A percentile compares a stretch with the other conserved stretches of the same genome.
These are phyloP conservation scores for Platyura marginata DNA, from an alignment of 1,140 invertebrate genomes.

Conservation along the genomic window DNA sequence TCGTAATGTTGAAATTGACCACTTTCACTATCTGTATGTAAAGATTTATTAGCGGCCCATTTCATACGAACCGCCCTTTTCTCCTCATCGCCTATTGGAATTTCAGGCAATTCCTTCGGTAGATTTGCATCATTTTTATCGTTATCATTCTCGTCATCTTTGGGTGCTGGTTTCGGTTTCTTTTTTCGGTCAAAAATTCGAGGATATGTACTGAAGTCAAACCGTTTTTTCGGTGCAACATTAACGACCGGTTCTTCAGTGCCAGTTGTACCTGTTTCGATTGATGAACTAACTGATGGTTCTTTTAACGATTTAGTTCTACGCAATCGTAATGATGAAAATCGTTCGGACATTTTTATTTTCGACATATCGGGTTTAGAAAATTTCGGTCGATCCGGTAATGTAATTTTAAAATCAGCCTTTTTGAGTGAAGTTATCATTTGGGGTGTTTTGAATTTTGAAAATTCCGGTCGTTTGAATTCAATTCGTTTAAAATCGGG, in stretches of 20 bases:
- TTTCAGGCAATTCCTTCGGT: slow-evolving; percentile 11
- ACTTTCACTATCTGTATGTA: no score
- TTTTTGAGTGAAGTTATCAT: slow-evolving; percentile 19
- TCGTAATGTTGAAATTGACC: no score
- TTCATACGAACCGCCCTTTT: slow-evolving; percentile 27
- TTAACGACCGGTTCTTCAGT: slow-evolving; percentile 29
- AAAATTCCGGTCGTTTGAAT: no score
- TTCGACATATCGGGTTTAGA: slow-evolving; percentile 33
- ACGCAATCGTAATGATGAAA: slow-evolving; percentile 7
- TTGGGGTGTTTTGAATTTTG: no score
- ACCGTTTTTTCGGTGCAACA: slow-evolving; percentile 12
- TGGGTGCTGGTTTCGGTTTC: slow-evolving; percentile 25
- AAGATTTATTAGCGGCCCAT: no score
- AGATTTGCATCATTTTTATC: slow-evolving; percentile 12
- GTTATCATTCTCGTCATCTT: slow-evolving; percentile 13
- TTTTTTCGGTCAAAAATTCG: slow-evolving; percentile 44
- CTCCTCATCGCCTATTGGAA: slow-evolving; percentile 23
- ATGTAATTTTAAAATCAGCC: slow-evolving; percentile 12
- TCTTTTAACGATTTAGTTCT: slow-evolving; percentile 1
- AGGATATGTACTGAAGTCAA: slow-evolving; percentile 57
- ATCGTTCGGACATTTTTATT: slow-evolving; percentile 38
- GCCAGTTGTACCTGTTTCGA: slow-evolving; percentile 18
- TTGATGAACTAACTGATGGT: slow-evolving; percentile 6
- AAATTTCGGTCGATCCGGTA: no score
- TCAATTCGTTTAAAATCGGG: slow-evolving; percentile 29